Conservation (phyloP, 1,140 invertebrate genomes). For the Nymphalis io region DNA sequence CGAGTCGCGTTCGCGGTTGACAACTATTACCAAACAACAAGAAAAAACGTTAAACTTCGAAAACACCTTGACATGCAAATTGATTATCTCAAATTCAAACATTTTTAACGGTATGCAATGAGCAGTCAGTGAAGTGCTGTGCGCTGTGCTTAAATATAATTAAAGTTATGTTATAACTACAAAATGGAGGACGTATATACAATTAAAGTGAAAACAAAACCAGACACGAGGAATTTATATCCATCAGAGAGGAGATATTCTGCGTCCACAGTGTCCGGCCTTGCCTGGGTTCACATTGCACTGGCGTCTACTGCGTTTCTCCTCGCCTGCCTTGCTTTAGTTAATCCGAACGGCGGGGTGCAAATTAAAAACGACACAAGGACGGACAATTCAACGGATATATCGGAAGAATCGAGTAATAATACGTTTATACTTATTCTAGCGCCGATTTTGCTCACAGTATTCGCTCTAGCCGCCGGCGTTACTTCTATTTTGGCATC, state of each 20-base stretch:
- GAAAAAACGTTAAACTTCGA: slow-evolving; percentile 38
- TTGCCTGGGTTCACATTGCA: slow-evolving; percentile 82
- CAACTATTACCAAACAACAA: slow-evolving; percentile 19
- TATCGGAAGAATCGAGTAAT: slow-evolving; percentile 34
- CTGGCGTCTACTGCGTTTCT: slow-evolving; percentile 80
- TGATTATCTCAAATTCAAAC: slow-evolving; percentile 19
- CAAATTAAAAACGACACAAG: slow-evolving; percentile 37
- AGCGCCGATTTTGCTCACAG: slow-evolving; percentile 74
- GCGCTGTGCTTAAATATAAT: slow-evolving; percentile 13
- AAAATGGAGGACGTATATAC: slow-evolving; percentile 85
- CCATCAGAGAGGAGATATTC: slow-evolving; percentile 85
- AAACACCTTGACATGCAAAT: slow-evolving; percentile 32
- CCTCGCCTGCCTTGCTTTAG: slow-evolving; percentile 79
- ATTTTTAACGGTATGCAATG: slow-evolving; percentile 12
- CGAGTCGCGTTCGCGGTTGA: slow-evolving; percentile 25
- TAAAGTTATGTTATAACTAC: slow-evolving; percentile 43
- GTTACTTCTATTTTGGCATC: slow-evolving; percentile 82
- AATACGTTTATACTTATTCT: slow-evolving; percentile 61
- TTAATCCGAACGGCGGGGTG: slow-evolving; percentile 62
- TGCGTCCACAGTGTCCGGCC: slow-evolving; percentile 83
- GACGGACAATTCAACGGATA: slow-evolving; percentile 43
- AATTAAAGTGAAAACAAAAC: slow-evolving; percentile 83
- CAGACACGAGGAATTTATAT: slow-evolving; percentile 81
- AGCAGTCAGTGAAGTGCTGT: slow-evolving; percentile 8
- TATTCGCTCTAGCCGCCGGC: slow-evolving; percentile 80